These are phyloP conservation scores for Cercopithecus petaurista DNA, from an alignment of 2,797 vertebrate genomes.

Conservation along the genomic window DNA sequence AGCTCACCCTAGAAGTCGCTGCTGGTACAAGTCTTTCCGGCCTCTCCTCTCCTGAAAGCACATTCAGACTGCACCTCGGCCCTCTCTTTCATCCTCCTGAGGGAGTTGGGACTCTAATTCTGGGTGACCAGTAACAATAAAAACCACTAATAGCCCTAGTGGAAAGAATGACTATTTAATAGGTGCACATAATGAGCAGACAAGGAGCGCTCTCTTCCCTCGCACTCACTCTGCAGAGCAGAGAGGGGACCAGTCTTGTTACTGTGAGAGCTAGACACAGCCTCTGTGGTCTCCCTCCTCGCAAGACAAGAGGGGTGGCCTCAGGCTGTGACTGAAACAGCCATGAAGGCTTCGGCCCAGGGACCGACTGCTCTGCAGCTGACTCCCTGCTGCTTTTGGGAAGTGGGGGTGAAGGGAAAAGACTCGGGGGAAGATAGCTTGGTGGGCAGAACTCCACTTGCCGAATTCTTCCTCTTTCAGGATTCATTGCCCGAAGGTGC, in stretches of 20 bases:
- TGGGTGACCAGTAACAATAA: constrained; percentile 23
- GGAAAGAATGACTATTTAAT: constrained; percentile 3
- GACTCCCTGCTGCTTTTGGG: not conserved
- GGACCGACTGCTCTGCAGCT: not conserved
- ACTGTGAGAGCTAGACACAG: constrained; percentile 33
- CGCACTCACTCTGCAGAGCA: not conserved
- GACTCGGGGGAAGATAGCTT: not conserved
- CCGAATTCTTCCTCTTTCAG: not conserved
- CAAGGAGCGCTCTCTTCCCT: not conserved
- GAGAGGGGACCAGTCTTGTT: constrained; percentile 47
- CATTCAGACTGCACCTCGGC: not conserved
- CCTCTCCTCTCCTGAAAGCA: not conserved
- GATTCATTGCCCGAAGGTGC: not conserved
- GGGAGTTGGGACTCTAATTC: not conserved
- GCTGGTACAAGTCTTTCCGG: not conserved
- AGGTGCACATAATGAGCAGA: not conserved
- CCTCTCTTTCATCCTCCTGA: not conserved
- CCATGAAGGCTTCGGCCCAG: no score
- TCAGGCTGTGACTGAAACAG: not conserved
- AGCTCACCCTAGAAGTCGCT: not conserved
- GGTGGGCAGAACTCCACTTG: not conserved
- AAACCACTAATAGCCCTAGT: not conserved
- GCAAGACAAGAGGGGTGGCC: not conserved
- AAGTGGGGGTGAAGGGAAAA: not conserved
- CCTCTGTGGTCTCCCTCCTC: not conserved